Percentiles rank a stretch among this genome's conserved stretches.
These are phyloP conservation scores for Leucoraja erinaceus DNA, from an alignment of 2,113 vertebrate species.

Conservation along the genomic window DNA sequence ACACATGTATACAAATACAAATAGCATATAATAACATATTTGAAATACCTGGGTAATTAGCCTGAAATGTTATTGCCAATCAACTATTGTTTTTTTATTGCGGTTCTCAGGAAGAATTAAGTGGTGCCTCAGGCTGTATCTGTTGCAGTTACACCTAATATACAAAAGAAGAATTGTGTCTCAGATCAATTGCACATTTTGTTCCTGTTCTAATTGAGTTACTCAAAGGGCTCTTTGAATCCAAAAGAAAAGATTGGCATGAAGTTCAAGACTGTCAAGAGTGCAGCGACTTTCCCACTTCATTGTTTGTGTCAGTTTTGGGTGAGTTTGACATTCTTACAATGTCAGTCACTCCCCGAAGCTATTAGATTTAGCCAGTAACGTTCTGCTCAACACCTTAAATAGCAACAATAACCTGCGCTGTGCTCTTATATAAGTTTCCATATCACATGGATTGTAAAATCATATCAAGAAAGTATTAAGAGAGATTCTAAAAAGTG, in stretches of 20 bases:
- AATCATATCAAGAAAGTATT: neutral
- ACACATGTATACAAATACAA: no score
- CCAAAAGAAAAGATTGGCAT: neutral
- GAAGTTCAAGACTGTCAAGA: neutral
- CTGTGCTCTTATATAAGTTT: neutral
- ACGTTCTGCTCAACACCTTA: neutral
- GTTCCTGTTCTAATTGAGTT: neutral
- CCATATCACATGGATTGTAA: neutral
- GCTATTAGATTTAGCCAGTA: neutral
- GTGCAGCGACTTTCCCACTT: neutral
- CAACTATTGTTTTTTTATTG: neutral
- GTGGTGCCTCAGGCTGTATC: neutral
- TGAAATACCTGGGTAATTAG: neutral
- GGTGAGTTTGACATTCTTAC: neutral
- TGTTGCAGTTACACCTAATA: neutral
- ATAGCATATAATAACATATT: neutral
- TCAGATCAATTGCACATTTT: constrained; percentile 19
- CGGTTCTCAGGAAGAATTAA: neutral
- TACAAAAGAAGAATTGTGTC: neutral
- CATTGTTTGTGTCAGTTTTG: neutral
- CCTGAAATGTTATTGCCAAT: neutral
- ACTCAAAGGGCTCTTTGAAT: neutral
- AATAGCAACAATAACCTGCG: neutral
- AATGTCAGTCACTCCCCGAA: neutral
- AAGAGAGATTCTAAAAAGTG: neutral